A percentile compares a stretch with the other conserved stretches of the same genome.
phyloP scores from a whole-genome alignment of 2,888 invertebrate genomes.

The Tachina grossa region DNA sequence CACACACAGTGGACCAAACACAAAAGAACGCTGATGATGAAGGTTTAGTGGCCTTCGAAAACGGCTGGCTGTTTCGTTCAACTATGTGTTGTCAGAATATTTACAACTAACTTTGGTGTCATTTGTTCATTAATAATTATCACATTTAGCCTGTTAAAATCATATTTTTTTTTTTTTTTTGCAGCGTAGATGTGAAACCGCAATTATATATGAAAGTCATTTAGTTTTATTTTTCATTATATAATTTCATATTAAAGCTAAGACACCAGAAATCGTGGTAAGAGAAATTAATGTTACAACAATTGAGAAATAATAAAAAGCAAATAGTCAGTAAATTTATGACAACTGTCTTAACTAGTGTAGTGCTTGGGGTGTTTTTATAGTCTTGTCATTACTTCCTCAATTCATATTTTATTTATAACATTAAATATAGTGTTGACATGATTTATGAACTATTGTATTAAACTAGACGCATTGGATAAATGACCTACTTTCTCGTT shows the following conservation, averaged over 20 bases:
- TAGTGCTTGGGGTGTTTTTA: not conserved
- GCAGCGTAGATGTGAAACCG: not conserved
- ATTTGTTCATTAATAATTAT: no score
- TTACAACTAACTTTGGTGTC: no score
- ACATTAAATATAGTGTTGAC: conserved; percentile 42
- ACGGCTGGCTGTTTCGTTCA: no score
- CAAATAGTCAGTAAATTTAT: conserved; percentile 25
- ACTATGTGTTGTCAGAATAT: no score
- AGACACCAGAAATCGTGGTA: not conserved
- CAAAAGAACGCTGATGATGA: no score
- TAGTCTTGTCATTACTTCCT: conserved; percentile 35
- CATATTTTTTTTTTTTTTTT: no score
- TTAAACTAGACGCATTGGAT: not conserved
- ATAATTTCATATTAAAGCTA: not conserved
- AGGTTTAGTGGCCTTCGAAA: no score
- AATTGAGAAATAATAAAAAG: conserved; percentile 5
- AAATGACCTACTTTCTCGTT: no score
- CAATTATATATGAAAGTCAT: conserved; percentile 44
- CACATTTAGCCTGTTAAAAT: no score
- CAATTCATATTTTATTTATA: conserved; percentile 35
- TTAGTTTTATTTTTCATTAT: not conserved
- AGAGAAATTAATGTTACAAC: not conserved
- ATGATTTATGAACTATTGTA: conserved; percentile 52
- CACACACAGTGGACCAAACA: no score
- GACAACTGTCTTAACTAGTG: conserved; percentile 18